Base-by-base conservation (phyloP, 2,888 invertebrate genomes). In the Polydrusus pterygomalis region DNA sequence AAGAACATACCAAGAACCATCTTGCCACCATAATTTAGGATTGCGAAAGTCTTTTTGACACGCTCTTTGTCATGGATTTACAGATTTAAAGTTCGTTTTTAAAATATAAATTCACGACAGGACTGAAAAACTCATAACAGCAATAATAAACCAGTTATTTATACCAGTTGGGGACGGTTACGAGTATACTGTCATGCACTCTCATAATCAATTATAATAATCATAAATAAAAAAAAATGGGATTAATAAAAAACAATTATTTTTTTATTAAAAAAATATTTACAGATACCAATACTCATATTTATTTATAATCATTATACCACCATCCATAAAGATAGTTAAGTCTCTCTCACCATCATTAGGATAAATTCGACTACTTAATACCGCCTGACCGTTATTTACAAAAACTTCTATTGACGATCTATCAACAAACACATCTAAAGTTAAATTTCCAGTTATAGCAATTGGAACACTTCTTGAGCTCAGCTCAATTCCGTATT, bases 381-480 rank as follows among this genome's bases (percentile, higher is more conserved):
- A 40, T 8, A 78, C 77, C 40, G 71, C 75, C n/a, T 43, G 67
- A 9, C 80, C 80, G 64, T 77, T 74, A 54, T 78, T 79, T 15
- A 78, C 72, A 65, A 80, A 79, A 45, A 79, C 68, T 64, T 80
- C 80, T 10, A 80, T 67, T 1, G 80, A 80, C 13, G 80, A 80
- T 10, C 72, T 58, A 67, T 80, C 80, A 74, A 83, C 77, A 74
- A 82, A 81, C 74, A 83, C 77, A 77, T 81, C 79, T 77, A 79
- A 0, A 30, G 30, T 17, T 38, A 77, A 64, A 9, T 30, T n/a
- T 43, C 25, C 18, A 17, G 43, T 51, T 18, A 71, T 10, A 60
- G 58, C 38, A 13, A 73, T 47, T 3, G 60, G 17, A 85, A 84
- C 0, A n/a, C 70, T 70, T 62, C 77, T 68, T n/a, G 30, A 30